A percentile compares a stretch with the other conserved stretches of the same genome.
Evolutionary conservation across 2,888 invertebrate genomes (phyloP).

Genomic region (Ferrisia virgata): DNA sequence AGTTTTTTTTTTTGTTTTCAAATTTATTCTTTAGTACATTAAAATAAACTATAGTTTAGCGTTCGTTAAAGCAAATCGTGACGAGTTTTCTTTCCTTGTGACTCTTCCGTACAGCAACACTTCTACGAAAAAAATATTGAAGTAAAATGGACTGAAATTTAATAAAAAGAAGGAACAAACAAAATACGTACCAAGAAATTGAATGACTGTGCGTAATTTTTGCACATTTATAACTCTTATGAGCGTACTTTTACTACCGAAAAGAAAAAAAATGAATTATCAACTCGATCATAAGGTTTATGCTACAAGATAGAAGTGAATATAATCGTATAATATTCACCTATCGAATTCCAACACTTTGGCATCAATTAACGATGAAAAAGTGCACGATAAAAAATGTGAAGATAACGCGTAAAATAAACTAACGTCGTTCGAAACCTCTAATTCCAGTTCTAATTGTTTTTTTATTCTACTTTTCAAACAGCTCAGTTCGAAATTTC

Average conservation of each 20-base stretch:
- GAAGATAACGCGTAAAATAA: conserved; percentile 28
- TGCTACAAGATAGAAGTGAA: neutral
- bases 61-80: neutral
- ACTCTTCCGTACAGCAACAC: neutral
- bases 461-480: conserved; percentile 1
- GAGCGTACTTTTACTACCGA: neutral
- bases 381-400: conserved; percentile 4
- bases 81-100: neutral
- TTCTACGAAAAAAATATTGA: neutral
- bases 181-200: neutral
- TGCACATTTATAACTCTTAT: neutral
- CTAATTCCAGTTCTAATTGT: neutral
- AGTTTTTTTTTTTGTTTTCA: neutral
- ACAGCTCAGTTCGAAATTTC: neutral
- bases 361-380: conserved; percentile 7
- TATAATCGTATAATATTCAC: neutral
- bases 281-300: neutral
- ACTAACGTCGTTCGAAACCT: neutral
- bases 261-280: neutral
- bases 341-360: neutral
- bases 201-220: neutral
- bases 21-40: neutral
- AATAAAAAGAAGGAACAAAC: neutral
- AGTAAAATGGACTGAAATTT: neutral
- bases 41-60: neutral